A percentile compares a stretch with the other conserved stretches of the same genome.
Conservation (phyloP, 2,113 vertebrate species). For the Bubo scandiacus region DNA sequence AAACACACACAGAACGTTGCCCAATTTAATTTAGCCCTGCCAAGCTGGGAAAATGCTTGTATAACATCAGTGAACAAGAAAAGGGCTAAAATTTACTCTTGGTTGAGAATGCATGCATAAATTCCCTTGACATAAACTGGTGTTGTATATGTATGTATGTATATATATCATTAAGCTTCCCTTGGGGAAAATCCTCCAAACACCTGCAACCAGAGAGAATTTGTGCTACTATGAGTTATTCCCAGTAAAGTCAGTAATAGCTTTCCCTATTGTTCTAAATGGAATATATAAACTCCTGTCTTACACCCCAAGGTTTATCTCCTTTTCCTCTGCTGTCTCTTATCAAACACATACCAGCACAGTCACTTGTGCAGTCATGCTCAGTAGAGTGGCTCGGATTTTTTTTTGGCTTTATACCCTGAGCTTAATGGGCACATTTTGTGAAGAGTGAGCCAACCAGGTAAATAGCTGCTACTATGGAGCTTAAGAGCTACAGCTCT, state of each 20-base stretch:
- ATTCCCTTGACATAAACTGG: conserved; percentile 5
- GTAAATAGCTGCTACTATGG: conserved; percentile 69
- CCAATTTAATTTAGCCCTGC: conserved; percentile 67
- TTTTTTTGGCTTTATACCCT: conserved; percentile 29
- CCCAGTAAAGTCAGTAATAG: background rate
- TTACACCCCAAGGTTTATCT: conserved; percentile 2
- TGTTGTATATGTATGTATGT: background rate
- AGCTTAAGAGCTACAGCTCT: conserved; percentile 68
- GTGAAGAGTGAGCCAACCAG: conserved; percentile 67
- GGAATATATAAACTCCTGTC: background rate
- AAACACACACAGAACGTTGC: conserved; percentile 62
- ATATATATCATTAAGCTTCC: background rate
- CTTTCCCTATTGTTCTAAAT: background rate
- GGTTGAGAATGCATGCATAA: background rate
- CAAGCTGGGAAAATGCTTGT: conserved; percentile 38
- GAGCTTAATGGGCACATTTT: conserved; percentile 67
- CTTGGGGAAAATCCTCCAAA: background rate
- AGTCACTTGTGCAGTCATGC: conserved; percentile 29
- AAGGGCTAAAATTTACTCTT: conserved; percentile 37
- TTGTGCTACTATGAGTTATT: background rate
- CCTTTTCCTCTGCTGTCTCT: conserved; percentile 9
- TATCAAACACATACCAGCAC: conserved; percentile 54
- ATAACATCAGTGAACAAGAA: conserved; percentile 44
- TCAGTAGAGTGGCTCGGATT: background rate
- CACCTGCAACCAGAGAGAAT: background rate